Evolutionary conservation across 1,140 invertebrate species (phyloP).

Genomic region (Ephestia elutella): DNA sequence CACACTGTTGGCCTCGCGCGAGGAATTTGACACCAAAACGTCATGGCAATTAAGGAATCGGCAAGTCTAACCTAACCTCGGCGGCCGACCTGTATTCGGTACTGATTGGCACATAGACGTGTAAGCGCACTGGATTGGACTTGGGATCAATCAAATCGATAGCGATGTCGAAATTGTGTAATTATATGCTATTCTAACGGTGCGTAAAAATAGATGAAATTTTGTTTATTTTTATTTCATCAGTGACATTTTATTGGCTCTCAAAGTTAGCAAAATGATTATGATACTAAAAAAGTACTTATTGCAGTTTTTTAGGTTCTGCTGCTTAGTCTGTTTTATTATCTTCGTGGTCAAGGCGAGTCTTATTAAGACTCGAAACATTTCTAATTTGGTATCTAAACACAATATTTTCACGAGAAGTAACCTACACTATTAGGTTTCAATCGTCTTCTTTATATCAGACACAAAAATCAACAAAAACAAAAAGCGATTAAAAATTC

Average conservation of each 20-base stretch:
- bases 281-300: not conserved
- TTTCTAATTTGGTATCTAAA: no score
- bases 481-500: no score
- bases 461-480: no score
- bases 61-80: conserved; percentile 65
- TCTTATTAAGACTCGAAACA: no score
- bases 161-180: conserved; percentile 6
- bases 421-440: no score
- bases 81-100: conserved; percentile 56
- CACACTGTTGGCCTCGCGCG: conserved; percentile 19
- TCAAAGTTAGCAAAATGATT: not conserved
- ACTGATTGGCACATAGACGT: conserved; percentile 58
- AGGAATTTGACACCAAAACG: conserved; percentile 71
- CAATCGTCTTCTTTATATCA: no score
- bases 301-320: no score
- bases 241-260: not conserved
- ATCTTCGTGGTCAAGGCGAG: no score
- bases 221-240: conserved; percentile 1
- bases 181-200: not conserved
- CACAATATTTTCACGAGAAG: no score
- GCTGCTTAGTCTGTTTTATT: no score
- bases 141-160: conserved; percentile 8
- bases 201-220: not conserved
- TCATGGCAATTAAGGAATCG: conserved; percentile 73
- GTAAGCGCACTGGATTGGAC: conserved; percentile 34